Percentiles rank a stretch among this genome's conserved stretches.
phyloP scores from a whole-genome alignment of 1,140 invertebrate genomes.

The Pseudomyrmex gracilis region DNA sequence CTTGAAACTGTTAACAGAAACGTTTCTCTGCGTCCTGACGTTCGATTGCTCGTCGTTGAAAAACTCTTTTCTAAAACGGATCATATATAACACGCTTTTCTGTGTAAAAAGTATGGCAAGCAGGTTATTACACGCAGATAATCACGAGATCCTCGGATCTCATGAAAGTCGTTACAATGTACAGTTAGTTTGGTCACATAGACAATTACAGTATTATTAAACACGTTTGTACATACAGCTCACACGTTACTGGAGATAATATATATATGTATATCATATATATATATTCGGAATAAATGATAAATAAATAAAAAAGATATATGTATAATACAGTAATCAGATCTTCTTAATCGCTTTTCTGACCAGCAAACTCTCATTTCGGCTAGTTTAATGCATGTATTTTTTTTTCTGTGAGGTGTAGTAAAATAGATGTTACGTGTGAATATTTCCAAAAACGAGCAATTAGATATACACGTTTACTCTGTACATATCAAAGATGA shows the following conservation, averaged over 20 bases:
- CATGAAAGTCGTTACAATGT: slow-evolving; percentile 34
- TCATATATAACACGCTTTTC: slow-evolving; percentile 26
- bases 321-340: slow-evolving; percentile 34
- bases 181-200: slow-evolving; percentile 40
- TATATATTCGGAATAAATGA: neutral
- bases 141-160: neutral
- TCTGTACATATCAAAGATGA: slow-evolving; percentile 1
- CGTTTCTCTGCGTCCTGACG: neutral
- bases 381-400: slow-evolving; percentile 1
- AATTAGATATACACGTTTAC: slow-evolving; percentile 11
- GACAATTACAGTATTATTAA: slow-evolving; percentile 46
- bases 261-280: slow-evolving; percentile 4
- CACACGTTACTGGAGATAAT: neutral
- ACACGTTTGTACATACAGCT: slow-evolving; percentile 54
- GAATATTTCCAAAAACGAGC: slow-evolving; percentile 43
- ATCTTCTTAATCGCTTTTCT: slow-evolving; percentile 10
- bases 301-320: slow-evolving; percentile 54
- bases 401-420: slow-evolving; percentile 20
- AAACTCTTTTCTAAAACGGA: neutral
- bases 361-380: slow-evolving; percentile 23
- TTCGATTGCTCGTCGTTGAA: slow-evolving; percentile 38
- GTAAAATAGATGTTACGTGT: slow-evolving; percentile 43
- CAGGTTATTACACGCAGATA: slow-evolving; percentile 29
- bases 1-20: slow-evolving; percentile 1
- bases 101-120: slow-evolving; percentile 33